A percentile compares a stretch with the other conserved stretches of the same genome.
Conservation (phyloP, 2,113 vertebrate genomes). For the Probosciger aterrimus region DNA sequence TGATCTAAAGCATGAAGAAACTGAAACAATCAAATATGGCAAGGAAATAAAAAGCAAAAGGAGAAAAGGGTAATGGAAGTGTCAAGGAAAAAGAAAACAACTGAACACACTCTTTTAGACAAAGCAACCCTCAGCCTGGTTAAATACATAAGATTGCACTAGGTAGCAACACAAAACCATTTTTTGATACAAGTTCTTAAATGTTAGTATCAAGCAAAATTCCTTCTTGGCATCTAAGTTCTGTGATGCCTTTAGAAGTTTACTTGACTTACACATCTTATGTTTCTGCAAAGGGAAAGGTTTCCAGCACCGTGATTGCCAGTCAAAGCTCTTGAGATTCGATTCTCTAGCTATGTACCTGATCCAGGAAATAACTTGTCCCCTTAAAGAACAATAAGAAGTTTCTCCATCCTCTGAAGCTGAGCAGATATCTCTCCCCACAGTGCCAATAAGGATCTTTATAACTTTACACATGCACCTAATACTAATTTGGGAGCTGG, state of each 20-base stretch:
- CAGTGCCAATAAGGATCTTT: background rate
- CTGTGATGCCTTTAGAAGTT: background rate
- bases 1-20: background rate
- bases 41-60: background rate
- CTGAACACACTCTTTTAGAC: background rate
- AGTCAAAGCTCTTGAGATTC: background rate
- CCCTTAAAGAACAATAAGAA: background rate
- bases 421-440: background rate
- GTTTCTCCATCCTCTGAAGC: background rate
- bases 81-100: background rate
- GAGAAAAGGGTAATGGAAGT: background rate
- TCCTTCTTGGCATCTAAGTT: background rate
- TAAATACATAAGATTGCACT: background rate
- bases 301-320: background rate
- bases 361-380: background rate
- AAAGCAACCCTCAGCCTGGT: background rate
- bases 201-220: background rate
- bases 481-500: background rate
- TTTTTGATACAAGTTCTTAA: background rate
- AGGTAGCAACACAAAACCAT: background rate
- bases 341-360: background rate
- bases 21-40: background rate
- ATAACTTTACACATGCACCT: background rate
- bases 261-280: background rate
- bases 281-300: background rate